Evolutionary conservation across 2,888 invertebrate species (phyloP).

Genomic region (Masnerella sp.): DNA sequence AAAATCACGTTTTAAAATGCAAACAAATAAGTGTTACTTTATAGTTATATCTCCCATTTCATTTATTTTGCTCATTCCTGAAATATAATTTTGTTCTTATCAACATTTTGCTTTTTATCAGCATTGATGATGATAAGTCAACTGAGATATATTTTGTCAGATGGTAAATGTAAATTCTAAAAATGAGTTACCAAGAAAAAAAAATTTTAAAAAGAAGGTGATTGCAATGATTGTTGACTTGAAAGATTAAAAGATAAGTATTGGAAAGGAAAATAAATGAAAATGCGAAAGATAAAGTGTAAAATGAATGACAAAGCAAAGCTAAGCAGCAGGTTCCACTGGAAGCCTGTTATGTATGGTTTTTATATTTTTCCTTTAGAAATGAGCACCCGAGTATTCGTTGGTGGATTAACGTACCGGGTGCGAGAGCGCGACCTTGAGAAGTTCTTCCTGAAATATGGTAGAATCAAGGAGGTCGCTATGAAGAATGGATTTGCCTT

Average conservation of each 20-base stretch:
- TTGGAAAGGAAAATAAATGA: neutral
- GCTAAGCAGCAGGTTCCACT: slow-evolving; percentile 71
- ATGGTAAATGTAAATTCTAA: too few species aligned
- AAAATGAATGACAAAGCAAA: neutral
- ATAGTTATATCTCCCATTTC: too few species aligned
- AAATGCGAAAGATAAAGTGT: neutral
- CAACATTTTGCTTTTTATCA: too few species aligned
- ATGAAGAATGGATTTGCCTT: slow-evolving; percentile 99
- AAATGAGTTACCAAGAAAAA: too few species aligned
- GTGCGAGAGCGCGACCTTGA: slow-evolving; percentile 96
- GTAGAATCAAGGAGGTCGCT: slow-evolving; percentile 93
- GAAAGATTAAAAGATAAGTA: neutral
- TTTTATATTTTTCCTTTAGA: slow-evolving; percentile 78
- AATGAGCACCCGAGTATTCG: slow-evolving; percentile 90
- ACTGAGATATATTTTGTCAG: too few species aligned
- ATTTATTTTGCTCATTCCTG: too few species aligned
- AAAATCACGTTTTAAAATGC: too few species aligned
- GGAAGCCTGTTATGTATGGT: slow-evolving; percentile 76
- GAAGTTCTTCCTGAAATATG: slow-evolving; percentile 97
- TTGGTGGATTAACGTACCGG: slow-evolving; percentile 90
- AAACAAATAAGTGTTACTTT: too few species aligned
- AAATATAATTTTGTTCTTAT: too few species aligned
- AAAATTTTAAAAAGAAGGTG: too few species aligned
- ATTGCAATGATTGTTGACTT: too few species aligned
- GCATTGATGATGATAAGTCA: too few species aligned